Base-by-base conservation (phyloP, 2,797 vertebrate genomes). In the Eulemur coronatus region DNA sequence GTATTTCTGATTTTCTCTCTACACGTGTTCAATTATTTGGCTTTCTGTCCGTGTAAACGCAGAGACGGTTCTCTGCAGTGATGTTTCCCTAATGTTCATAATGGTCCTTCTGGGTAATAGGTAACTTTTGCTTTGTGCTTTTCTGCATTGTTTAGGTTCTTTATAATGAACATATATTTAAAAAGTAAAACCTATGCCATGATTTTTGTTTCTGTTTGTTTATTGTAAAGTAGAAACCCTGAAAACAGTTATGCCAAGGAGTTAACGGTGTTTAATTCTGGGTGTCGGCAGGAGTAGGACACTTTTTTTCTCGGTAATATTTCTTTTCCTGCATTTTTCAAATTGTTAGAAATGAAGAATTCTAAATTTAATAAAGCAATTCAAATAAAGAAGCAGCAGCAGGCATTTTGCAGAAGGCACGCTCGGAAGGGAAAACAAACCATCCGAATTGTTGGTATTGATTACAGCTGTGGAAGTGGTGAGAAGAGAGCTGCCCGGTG, bases 1-100 rank as follows among this genome's bases (percentile, higher is more conserved):
- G 20, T 33, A 63, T 82, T 88, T 88, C 70, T 88, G 63, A 87
- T 33, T 94, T 94, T 96, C 28, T 88, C 35, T 82, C 43, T 93
- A 89, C 61, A 76, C 28, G 22, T 24, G 50, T 63, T 76, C 43
- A 80, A 55, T 55, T 86, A 80, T 75, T 89, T 93, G 80, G 20
- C 35, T 86, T 69, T 75, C 65, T 88, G 24, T 48, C 48, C n/a
- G 18, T 55, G 72, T 15, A 81, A 73, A 70, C 55, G 28, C 67
- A 86, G 69, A 82, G 76, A 59, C 12, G 48, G 46, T 50, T 59
- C 43, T 67, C 59, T 17, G 28, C 67, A 33, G 9, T 35, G 22
- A 79, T 38, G 52, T n/a, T 93, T 82, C 72, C 41, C 12, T 43
- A 57, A 41, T 22, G n/a, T 57, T 86, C 79, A 82, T 72, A 33